Evolutionary conservation across 92 coral and sea anemone species (phyloP), one percentile per base, ranked within the genome.

Genomic region (Palythoa grandiflora): DNA sequence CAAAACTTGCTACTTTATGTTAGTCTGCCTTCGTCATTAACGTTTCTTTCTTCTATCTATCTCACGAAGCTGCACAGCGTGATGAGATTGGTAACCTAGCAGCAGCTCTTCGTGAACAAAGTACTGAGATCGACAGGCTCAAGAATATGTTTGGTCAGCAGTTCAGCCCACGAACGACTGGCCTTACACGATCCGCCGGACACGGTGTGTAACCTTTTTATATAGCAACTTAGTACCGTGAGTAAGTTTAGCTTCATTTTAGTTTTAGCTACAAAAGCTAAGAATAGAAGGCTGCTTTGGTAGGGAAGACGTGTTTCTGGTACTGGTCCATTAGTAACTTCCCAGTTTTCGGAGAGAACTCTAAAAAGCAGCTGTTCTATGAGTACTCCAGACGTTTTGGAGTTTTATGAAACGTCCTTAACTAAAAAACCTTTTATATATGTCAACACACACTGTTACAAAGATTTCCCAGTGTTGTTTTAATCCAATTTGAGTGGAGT

Each of bases 21-120:
- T 2, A 44, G 50, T 8, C 50, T 6, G 7, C 7, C 50, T 44
- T 44, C 50, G 50, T 44, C 50, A 44, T 44, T 55, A 11, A 11
- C 61, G 14, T n/a, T n/a, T 65, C 1, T 65, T 4, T 53, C n/a
- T 14, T 70, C 14, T 8, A 51, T 36, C 68, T 68, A 9, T 50
- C 61, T 10, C 70, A n/a, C 47, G 16, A 57, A 94, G 97, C 92
- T 65, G 72, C 96, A 14, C 94, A 91, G 87, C 92, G 98, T 39
- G 93, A 94, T 20, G 98, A 89, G 79, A 89, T 95, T 15, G 65
- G 92, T 73, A 95, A 95, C 91, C 92, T 95, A 16, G 98, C 98
- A 37, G 92, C 96, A 68, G 98, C 98, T 36, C 88, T 95, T 74
- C 87, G 91, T 36, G 92, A 78, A 50, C 98, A 95, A 74, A 93